These are phyloP conservation scores for Pangasius krempfi DNA, from an alignment of 2,797 vertebrate genomes.

Conservation along the genomic window DNA sequence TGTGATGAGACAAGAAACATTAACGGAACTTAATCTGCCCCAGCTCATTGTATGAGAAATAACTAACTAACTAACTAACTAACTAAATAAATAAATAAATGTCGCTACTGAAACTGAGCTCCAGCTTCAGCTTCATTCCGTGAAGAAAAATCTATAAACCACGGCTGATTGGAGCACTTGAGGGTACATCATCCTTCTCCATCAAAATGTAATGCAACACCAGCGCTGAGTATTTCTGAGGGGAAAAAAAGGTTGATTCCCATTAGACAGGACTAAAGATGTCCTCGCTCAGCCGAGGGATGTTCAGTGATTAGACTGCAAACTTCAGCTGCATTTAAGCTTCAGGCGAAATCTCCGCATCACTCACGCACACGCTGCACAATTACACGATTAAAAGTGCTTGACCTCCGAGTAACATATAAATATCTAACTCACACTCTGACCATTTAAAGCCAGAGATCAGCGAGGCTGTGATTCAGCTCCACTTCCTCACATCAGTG, in stretches of 20 bases:
- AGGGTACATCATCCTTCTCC: slow-evolving; percentile 47
- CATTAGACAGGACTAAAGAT: slow-evolving; percentile 56
- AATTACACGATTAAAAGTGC: neutral
- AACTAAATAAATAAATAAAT: slow-evolving; percentile 34
- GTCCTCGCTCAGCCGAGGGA: slow-evolving; percentile 29
- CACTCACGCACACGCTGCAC: neutral
- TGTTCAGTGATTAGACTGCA: slow-evolving; percentile 11
- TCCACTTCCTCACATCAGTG: neutral
- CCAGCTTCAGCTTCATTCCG: slow-evolving; percentile 50
- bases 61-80: neutral
- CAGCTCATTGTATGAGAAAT: neutral
- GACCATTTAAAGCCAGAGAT: neutral
- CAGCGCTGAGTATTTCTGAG: slow-evolving; percentile 44
- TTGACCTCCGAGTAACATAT: neutral
- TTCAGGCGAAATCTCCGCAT: neutral
- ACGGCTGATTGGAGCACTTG: slow-evolving; percentile 53
- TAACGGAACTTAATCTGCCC: too few relatives aligned
- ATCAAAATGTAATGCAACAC: slow-evolving; percentile 55
- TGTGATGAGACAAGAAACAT: too few relatives aligned
- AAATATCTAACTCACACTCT: neutral
- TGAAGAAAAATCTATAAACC: slow-evolving; percentile 54
- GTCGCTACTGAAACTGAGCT: slow-evolving; percentile 46
- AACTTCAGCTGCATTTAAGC: slow-evolving; percentile 28
- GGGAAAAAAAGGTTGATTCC: slow-evolving; percentile 47
- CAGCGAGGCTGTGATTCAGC: neutral